Evolutionary conservation across 2,888 invertebrate species (phyloP).

Genomic region (Tenodera sinensis): DNA sequence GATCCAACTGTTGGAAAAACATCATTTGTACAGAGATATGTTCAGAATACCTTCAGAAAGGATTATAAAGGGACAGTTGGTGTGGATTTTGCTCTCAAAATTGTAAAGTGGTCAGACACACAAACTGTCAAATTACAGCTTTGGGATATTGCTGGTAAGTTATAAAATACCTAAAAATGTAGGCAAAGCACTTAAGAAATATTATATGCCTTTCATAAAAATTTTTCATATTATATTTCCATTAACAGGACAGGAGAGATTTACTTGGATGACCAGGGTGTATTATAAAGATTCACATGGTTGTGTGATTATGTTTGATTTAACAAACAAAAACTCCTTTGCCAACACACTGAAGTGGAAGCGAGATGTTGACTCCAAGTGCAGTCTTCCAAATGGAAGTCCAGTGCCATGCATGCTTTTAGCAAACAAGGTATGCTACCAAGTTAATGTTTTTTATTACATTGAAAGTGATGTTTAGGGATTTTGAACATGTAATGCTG

Average conservation of each 20-base stretch:
- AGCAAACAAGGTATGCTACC: slow-evolving; percentile 51
- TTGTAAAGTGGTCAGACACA: slow-evolving; percentile 52
- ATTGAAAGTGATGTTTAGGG: no score
- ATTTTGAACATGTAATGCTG: no score
- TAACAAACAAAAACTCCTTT: slow-evolving; percentile 54
- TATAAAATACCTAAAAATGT: neutral
- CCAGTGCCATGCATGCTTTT: slow-evolving; percentile 54
- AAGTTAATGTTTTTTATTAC: neutral
- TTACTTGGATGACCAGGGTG: slow-evolving; percentile 58
- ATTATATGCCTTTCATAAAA: neutral
- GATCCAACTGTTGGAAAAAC: slow-evolving; percentile 53
- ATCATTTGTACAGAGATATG: slow-evolving; percentile 54
- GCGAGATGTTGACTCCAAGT: slow-evolving; percentile 55
- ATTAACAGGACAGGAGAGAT: slow-evolving; percentile 52
- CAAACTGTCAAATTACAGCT: slow-evolving; percentile 53
- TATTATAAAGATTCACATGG: slow-evolving; percentile 57
- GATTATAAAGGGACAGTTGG: slow-evolving; percentile 56
- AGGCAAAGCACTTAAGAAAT: neutral
- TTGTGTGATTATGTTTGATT: slow-evolving; percentile 53
- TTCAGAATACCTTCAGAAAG: slow-evolving; percentile 48
- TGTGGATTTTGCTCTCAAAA: slow-evolving; percentile 57
- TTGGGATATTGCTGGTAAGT: slow-evolving; percentile 56
- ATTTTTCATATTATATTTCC: neutral
- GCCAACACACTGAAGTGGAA: slow-evolving; percentile 57
- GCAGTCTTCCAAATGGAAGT: slow-evolving; percentile 50